Conservation (phyloP, 2,113 vertebrate genomes). For the Eulemur macaco region DNA sequence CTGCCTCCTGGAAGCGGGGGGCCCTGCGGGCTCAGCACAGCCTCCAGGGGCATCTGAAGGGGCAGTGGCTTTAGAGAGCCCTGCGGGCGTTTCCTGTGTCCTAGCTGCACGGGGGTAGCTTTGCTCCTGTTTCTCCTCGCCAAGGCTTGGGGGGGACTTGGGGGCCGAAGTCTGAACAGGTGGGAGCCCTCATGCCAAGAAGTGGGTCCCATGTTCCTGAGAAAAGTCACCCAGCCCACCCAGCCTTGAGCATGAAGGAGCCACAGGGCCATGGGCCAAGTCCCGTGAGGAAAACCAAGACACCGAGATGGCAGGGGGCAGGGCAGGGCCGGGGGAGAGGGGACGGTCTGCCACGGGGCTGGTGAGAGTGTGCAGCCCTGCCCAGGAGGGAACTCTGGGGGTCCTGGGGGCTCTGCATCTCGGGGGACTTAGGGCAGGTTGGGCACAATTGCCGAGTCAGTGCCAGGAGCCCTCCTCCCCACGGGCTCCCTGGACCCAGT, state of each 20-base stretch:
- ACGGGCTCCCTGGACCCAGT: background rate
- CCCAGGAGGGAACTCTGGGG: background rate
- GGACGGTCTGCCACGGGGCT: background rate
- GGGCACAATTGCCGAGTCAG: background rate
- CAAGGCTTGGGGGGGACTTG: fast-evolving
- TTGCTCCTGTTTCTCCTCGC: background rate
- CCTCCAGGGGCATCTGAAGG: background rate
- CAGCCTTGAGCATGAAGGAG: background rate
- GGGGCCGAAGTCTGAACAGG: background rate
- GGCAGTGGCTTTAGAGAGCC: background rate
- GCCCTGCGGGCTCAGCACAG: too few relatives aligned
- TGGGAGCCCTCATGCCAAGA: background rate
- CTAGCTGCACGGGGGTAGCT: background rate
- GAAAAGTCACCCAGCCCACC: background rate
- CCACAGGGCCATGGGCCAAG: background rate
- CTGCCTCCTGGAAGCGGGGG: fast-evolving
- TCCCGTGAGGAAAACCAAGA: background rate
- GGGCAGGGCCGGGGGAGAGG: too few relatives aligned
- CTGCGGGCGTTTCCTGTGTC: background rate
- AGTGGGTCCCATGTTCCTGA: background rate
- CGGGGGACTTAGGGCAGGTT: background rate
- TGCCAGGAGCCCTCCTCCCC: too few relatives aligned
- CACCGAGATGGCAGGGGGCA: background rate
- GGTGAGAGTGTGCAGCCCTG: background rate
- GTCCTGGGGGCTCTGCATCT: background rate